These are phyloP conservation scores for Aulostomus chinensis DNA, from an alignment of 2,797 vertebrate genomes.

Conservation along the genomic window DNA sequence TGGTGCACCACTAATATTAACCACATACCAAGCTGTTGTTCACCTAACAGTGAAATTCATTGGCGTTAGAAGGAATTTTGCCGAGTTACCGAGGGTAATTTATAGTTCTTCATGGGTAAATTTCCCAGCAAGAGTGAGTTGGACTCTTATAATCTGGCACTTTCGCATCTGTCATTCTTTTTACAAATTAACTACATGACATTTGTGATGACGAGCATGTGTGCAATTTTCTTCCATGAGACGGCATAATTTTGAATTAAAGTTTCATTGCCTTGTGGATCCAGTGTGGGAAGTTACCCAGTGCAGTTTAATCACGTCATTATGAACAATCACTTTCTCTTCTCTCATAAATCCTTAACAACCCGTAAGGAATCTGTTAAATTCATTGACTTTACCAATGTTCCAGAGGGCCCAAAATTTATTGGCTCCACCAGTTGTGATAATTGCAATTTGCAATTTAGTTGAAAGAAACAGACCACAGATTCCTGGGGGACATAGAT, in stretches of 20 bases:
- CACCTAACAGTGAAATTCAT: too few species aligned
- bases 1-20: too few species aligned
- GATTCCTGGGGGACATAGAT: constrained; percentile 27
- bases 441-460: constrained; percentile 55
- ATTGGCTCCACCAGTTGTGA: constrained; percentile 47
- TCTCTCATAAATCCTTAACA: constrained; percentile 38
- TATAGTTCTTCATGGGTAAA: too few species aligned
- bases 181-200: neutral
- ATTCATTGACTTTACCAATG: constrained; percentile 25
- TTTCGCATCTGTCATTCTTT: neutral
- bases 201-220: neutral
- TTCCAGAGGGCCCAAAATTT: constrained; percentile 36
- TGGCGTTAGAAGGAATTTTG: too few species aligned
- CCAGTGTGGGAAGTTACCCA: neutral
- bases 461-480: constrained; percentile 44
- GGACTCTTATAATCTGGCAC: too few species aligned
- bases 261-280: neutral
- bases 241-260: constrained; percentile 2
- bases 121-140: too few species aligned
- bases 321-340: constrained; percentile 26
- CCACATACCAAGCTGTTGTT: too few species aligned
- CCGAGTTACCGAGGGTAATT: too few species aligned
- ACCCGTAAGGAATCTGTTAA: constrained; percentile 25
- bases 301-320: constrained; percentile 12
- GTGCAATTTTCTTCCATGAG: constrained; percentile 9